Evolutionary conservation across 92 coral and sea anemone genomes (phyloP), one percentile per base, ranked within the genome.

Genomic region (Epizoanthus scotinus): DNA sequence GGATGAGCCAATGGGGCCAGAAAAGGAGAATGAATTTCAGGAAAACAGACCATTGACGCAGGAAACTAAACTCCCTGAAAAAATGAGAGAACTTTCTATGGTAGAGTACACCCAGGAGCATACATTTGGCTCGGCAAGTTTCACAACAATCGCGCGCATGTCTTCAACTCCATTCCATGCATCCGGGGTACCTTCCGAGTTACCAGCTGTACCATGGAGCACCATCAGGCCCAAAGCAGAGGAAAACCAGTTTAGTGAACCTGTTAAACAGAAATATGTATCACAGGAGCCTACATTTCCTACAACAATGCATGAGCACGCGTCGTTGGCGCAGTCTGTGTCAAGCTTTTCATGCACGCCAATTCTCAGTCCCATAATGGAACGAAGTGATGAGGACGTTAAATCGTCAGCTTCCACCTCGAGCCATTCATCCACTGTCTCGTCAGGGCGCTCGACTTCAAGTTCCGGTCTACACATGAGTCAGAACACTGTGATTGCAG

Each of bases 341-440:
- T 53, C 83, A 44, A 83, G 88, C 63, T 92, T 92, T 34, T 77
- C 82, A 22, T 91, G 93, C 54, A 87, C 98, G 2, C 98, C 98
- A 28, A 89, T 79, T 5, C 58, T 95, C 75, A 95, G 99, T 79
- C 99, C 99, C 22, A 95, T 95, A 66, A 75, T 95, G 49, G 99
- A 95, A 56, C 78, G 96, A 44, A 95, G 99, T 66, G 91, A 95
- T 56, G 99, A 95, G 84, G 97, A 94, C 63, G 63, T 85, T 0
- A 89, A 86, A 63, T 89, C 85, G 40, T 70, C 83, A 21, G 78
- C 78, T 36, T 84, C 91, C 2, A 78, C 78, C n/a, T 84, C 91
- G 10, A 71, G 94, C 36, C 87, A 88, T 21, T 89, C 92, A 9
- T 84, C 92, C 14, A 82, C 85, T 29, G 88, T 83, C 18, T 86